A percentile compares a stretch with the other conserved stretches of the same genome.
Conservation (phyloP, 2,113 vertebrate genomes). For the Motacilla alba region DNA sequence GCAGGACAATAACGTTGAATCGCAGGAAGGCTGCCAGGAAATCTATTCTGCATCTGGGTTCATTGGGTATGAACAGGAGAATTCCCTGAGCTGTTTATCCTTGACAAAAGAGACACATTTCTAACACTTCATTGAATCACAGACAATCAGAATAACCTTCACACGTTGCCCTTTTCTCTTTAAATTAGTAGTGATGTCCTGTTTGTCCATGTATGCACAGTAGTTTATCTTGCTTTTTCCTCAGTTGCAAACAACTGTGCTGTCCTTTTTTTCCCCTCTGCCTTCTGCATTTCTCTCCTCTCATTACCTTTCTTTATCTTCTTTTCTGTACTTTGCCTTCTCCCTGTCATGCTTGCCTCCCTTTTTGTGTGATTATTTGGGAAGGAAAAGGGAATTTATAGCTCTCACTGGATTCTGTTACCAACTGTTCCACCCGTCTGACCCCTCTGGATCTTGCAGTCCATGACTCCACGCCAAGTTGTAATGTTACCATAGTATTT, state of each 20-base stretch:
- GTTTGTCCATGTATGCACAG: constrained; percentile 5
- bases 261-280: not conserved
- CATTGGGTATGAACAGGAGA: not conserved
- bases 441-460: constrained; percentile 40
- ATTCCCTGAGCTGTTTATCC: constrained; percentile 15
- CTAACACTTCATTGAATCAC: constrained; percentile 19
- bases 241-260: not conserved
- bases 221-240: constrained; percentile 23
- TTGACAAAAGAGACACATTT: constrained; percentile 26
- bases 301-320: not conserved
- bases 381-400: constrained; percentile 7
- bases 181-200: constrained; percentile 26
- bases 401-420: constrained; percentile 49
- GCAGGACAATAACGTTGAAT: not conserved
- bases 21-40: not conserved
- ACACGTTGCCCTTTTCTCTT: constrained; percentile 38
- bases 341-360: not conserved
- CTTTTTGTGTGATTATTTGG: constrained; percentile 7
- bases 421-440: constrained; percentile 45
- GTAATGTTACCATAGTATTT: constrained; percentile 43
- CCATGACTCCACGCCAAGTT: not conserved
- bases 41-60: not conserved
- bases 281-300: not conserved
- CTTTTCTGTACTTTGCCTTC: not conserved
- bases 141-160: constrained; percentile 41